A percentile compares a stretch with the other conserved stretches of the same genome.
Conservation (phyloP, 2,888 invertebrate species). For the Macrophya alboannulata region DNA sequence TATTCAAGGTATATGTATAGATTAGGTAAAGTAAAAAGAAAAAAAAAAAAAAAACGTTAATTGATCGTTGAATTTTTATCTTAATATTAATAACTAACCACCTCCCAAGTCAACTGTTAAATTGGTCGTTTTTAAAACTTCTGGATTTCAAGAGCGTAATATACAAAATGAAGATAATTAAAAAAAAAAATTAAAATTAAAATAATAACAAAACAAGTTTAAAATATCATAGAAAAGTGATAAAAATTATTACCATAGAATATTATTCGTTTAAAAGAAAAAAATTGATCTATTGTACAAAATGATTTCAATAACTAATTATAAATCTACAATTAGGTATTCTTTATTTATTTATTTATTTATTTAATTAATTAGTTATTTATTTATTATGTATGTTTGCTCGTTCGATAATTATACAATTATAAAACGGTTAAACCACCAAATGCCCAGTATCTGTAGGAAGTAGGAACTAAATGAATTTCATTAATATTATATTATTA, state of each 20-base stretch:
- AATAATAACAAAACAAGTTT: not conserved
- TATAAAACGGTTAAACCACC: conserved; percentile 66
- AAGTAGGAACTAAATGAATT: conserved; percentile 74
- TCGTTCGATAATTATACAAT: conserved; percentile 60
- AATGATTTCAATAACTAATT: conserved; percentile 20
- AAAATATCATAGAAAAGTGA: conserved; percentile 1
- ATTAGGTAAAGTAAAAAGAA: not conserved
- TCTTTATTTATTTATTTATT: not conserved
- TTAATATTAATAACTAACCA: conserved; percentile 51
- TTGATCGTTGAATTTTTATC: conserved; percentile 46
- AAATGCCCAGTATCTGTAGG: conserved; percentile 68
- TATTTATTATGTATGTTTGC: conserved; percentile 58
- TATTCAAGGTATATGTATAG: conserved; percentile 38
- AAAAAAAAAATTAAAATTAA: conserved; percentile 47
- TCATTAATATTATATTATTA: conserved; percentile 62
- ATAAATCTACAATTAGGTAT: conserved; percentile 32
- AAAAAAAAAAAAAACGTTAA: conserved; percentile 38
- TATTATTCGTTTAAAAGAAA: conserved; percentile 7
- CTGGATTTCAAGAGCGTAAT: conserved; percentile 51
- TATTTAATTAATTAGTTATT: not conserved
- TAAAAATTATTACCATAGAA: conserved; percentile 18
- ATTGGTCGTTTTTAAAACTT: conserved; percentile 60
- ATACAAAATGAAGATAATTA: conserved; percentile 40
- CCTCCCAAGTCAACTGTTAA: conserved; percentile 47
- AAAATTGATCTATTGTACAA: conserved; percentile 53